phyloP scores from a whole-genome alignment of 2,113 vertebrate species.

The Engystomops pustulosus region DNA sequence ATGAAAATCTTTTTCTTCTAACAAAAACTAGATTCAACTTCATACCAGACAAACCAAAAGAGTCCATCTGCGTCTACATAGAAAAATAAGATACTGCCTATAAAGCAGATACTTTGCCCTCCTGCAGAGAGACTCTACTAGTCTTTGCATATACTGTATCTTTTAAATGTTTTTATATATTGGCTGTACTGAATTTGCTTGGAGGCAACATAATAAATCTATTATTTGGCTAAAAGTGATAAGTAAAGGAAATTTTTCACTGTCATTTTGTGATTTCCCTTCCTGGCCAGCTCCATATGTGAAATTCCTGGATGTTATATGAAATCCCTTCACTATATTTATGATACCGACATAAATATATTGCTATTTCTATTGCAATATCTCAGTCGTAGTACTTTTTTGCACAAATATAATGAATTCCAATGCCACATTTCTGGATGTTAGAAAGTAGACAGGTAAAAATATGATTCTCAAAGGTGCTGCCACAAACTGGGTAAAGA shows the following conservation, averaged over 20 bases:
- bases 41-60: background rate
- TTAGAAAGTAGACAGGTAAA: too few species aligned
- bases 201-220: background rate
- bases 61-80: background rate
- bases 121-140: background rate
- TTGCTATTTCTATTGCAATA: too few species aligned
- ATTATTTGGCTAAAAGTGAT: background rate
- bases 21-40: background rate
- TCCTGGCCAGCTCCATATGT: background rate
- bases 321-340: background rate
- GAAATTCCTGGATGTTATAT: background rate
- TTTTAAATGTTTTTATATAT: background rate
- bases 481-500: too few species aligned
- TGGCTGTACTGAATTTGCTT: constrained; percentile 12
- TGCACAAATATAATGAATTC: too few species aligned
- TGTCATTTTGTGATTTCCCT: background rate
- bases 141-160: background rate
- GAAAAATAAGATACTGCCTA: background rate
- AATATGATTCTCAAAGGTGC: too few species aligned
- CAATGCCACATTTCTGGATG: too few species aligned
- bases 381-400: too few species aligned
- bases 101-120: background rate
- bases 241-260: too few species aligned
- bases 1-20: background rate
- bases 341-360: too few species aligned